These are phyloP conservation scores for Tetramorium bicarinatum DNA, from an alignment of 2,888 invertebrate genomes.

Conservation along the genomic window DNA sequence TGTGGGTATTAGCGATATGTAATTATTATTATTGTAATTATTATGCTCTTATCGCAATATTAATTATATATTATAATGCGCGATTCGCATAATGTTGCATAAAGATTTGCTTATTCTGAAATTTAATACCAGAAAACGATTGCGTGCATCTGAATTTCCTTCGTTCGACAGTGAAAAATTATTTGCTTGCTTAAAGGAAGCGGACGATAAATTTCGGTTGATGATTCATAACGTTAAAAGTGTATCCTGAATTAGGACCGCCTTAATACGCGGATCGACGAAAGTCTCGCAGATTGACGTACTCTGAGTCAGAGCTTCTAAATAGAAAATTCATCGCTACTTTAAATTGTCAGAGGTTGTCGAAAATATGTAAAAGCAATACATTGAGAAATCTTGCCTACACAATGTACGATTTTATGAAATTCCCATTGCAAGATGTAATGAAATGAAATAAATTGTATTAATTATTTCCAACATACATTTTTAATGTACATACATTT, in stretches of 20 bases:
- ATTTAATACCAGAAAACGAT: background rate
- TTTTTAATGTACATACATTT: too few relatives aligned
- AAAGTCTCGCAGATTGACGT: slow-evolving; percentile 62
- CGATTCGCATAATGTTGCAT: background rate
- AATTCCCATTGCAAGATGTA: background rate
- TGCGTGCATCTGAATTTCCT: background rate
- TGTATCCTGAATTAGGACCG: slow-evolving; percentile 73
- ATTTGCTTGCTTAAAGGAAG: slow-evolving; percentile 4
- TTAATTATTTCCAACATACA: background rate
- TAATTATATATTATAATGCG: background rate
- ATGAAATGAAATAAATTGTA: background rate
- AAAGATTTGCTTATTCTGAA: slow-evolving; percentile 1
- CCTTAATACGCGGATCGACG: slow-evolving; percentile 64
- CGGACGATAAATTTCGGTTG: slow-evolving; percentile 27
- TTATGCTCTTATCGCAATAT: background rate
- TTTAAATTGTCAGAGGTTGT: background rate
- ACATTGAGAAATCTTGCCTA: background rate
- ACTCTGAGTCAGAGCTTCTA: slow-evolving; percentile 69
- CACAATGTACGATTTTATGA: background rate
- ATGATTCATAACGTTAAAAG: slow-evolving; percentile 64
- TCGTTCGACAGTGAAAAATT: background rate
- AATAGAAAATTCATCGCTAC: slow-evolving; percentile 65
- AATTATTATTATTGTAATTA: too few relatives aligned
- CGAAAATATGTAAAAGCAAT: slow-evolving; percentile 16
- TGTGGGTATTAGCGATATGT: too few relatives aligned